Evolutionary conservation across 2,888 invertebrate genomes (phyloP).

Genomic region (Hypomecis atomaria): DNA sequence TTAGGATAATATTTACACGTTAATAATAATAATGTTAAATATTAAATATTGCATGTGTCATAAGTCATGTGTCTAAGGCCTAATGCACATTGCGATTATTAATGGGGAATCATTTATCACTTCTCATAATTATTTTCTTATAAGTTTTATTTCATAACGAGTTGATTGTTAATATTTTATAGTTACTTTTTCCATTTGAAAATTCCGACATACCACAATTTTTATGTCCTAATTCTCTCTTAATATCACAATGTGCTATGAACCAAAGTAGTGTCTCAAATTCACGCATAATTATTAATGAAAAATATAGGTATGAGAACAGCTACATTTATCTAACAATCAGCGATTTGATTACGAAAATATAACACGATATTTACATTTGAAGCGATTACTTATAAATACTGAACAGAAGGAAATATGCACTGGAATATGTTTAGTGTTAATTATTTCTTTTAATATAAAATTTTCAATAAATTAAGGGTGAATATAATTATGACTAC

Average conservation of each 20-base stretch:
- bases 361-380: slow-evolving; percentile 69
- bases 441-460: slow-evolving; percentile 14
- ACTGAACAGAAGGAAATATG: slow-evolving; percentile 64
- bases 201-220: too few species aligned
- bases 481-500: slow-evolving; percentile 37
- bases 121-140: not conserved
- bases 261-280: slow-evolving; percentile 46
- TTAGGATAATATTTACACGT: slow-evolving; percentile 65
- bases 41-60: slow-evolving; percentile 76
- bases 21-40: slow-evolving; percentile 59
- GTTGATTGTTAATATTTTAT: too few species aligned
- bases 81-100: not conserved
- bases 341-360: slow-evolving; percentile 59
- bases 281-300: slow-evolving; percentile 53
- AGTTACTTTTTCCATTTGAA: too few species aligned
- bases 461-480: slow-evolving; percentile 33
- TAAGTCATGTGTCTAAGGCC: slow-evolving; percentile 62
- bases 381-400: slow-evolving; percentile 64
- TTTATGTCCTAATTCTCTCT: not conserved
- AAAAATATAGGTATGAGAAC: slow-evolving; percentile 67
- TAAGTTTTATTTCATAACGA: not conserved
- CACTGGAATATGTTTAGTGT: slow-evolving; percentile 54
- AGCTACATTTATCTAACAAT: slow-evolving; percentile 28
- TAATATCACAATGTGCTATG: not conserved
- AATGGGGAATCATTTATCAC: not conserved